These are phyloP conservation scores for Hipposideros armiger DNA, from an alignment of 2,113 vertebrate genomes.

Conservation along the genomic window DNA sequence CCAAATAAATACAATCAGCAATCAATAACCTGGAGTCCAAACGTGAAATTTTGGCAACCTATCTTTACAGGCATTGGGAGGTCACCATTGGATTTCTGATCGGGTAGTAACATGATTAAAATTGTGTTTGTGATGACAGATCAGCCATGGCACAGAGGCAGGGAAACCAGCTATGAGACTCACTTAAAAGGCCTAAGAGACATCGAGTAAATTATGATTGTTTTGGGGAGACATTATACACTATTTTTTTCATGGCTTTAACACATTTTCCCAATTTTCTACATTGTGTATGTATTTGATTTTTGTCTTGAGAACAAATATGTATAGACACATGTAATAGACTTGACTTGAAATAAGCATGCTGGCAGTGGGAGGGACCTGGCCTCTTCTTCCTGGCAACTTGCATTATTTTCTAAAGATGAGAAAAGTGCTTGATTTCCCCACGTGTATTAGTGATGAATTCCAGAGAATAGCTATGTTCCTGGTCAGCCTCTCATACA, in stretches of 20 bases:
- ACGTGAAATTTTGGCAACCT: background rate
- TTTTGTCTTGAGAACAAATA: slow-evolving; percentile 18
- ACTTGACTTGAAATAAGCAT: slow-evolving; percentile 7
- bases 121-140: slow-evolving; percentile 11
- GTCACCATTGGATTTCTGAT: slow-evolving; percentile 4
- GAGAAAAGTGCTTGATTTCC: background rate
- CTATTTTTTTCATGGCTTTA: background rate
- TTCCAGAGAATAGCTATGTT: slow-evolving; percentile 45
- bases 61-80: background rate
- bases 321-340: background rate
- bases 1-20: background rate
- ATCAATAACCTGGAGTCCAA: background rate
- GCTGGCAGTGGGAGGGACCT: background rate
- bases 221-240: background rate
- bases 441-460: slow-evolving; percentile 29
- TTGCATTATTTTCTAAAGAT: background rate
- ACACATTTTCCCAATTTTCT: slow-evolving; percentile 41
- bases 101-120: background rate
- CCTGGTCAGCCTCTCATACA: background rate
- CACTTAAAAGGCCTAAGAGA: background rate
- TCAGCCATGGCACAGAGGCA: background rate
- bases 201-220: background rate
- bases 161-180: background rate
- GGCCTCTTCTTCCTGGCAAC: slow-evolving; percentile 24
- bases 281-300: background rate